These are phyloP conservation scores for Loris lydekkerianus DNA, from an alignment of 2,797 vertebrate genomes.

Conservation along the genomic window DNA sequence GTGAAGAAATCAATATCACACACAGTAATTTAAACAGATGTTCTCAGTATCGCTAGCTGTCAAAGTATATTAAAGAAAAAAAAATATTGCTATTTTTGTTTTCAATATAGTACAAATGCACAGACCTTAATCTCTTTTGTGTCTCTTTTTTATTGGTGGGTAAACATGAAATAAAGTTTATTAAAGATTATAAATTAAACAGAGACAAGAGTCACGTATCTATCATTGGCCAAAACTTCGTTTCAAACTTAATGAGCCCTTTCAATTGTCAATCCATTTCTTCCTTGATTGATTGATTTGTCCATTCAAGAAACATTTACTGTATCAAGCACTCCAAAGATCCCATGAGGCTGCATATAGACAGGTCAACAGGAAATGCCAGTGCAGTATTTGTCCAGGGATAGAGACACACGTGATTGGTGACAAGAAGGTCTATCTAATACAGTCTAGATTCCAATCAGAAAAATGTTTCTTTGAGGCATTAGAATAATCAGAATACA, in stretches of 20 bases:
- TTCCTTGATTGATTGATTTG: not conserved
- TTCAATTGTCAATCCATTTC: not conserved
- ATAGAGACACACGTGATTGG: not conserved
- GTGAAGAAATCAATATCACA: not conserved
- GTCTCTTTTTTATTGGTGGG: not conserved
- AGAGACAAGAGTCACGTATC: slow-evolving; percentile 5
- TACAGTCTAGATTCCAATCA: not conserved
- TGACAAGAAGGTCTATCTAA: not conserved
- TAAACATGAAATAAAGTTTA: slow-evolving; percentile 51
- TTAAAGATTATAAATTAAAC: not conserved
- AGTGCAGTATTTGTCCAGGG: not conserved
- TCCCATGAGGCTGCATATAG: not conserved
- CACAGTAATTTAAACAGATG: not conserved
- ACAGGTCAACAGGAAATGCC: not conserved
- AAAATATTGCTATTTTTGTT: slow-evolving; percentile 73
- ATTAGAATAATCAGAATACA: not conserved
- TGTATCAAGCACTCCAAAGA: not conserved
- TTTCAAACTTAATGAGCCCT: slow-evolving; percentile 37
- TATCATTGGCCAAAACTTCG: slow-evolving; percentile 22
- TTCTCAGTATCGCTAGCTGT: not conserved
- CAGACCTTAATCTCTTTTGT: slow-evolving; percentile 56
- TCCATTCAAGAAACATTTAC: not conserved
- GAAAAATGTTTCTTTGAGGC: not conserved
- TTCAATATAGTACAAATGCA: slow-evolving; percentile 64
- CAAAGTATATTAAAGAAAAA: slow-evolving; percentile 61